Evolutionary conservation across 2,888 invertebrate species (phyloP), one percentile per base, ranked within the genome.

Genomic region (Philaethria dido): DNA sequence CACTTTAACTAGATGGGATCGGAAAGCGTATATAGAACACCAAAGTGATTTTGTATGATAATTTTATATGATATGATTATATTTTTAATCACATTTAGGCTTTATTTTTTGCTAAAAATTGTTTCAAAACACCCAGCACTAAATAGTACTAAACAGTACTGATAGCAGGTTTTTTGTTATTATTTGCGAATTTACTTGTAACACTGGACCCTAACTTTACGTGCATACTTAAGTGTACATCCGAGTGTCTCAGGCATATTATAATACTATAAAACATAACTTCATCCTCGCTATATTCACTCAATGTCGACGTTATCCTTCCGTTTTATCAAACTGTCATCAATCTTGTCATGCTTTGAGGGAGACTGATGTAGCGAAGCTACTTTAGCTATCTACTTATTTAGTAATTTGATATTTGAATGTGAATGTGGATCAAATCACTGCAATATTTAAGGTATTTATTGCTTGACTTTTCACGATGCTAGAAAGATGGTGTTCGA

Each of bases 301-400:
- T 69, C 57, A 68, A 63, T 71, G 69, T 67, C 64, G 64, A 71
- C 66, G 70, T 72, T 73, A 73, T 73, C 69, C 71, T 71, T 72
- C 69, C 74, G 72, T 65, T 73, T 65, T 74, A 71, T 75, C 71
- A 73, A 74, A 73, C 65, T 70, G 72, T 63, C 73, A 76, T 76
- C 75, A 74, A 76, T 76, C 76, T 74, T 76, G 70, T 68, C 69
- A 70, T 69, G 68, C 67, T 70, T 71, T 55, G 63, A 64, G 70
- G 61, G 68, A 64, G 70, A 70, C 72, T 64, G 72, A 72, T 69
- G 71, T 65, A 63, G 65, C 71, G 59, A n/a, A 33, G 29, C 29
- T 70, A 69, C 71, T 71, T 62, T 62, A 68, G 68, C 60, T 59
- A 54, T 72, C 59, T 66, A 62, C 64, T 69, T 70, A 62, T 70